phyloP scores from a whole-genome alignment of 2,797 vertebrate genomes.

The Alectoris magna region DNA sequence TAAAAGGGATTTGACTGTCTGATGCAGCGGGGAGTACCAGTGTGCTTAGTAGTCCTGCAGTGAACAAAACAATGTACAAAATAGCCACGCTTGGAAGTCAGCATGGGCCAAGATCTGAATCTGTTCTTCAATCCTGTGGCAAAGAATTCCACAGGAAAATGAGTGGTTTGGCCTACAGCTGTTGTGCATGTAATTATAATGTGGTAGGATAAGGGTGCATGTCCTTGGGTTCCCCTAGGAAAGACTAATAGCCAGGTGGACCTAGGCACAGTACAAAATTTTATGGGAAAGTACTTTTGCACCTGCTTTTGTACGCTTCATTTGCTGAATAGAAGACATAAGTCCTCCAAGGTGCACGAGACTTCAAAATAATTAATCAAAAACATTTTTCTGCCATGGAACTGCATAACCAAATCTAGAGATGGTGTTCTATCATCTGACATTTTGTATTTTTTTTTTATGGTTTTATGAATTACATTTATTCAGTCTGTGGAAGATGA shows the following conservation, averaged over 20 bases:
- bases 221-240: background rate
- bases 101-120: background rate
- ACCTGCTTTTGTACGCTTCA: background rate
- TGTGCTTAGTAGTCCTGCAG: background rate
- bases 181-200: background rate
- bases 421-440: background rate
- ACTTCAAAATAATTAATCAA: background rate
- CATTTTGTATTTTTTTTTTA: fast-evolving
- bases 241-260: background rate
- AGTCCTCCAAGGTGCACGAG: fast-evolving
- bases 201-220: fast-evolving
- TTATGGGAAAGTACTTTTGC: background rate
- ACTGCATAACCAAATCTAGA: background rate
- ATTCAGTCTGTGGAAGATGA: background rate
- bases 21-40: background rate
- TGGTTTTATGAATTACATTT: background rate
- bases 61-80: background rate
- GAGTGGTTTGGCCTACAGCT: background rate
- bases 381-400: background rate
- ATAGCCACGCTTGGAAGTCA: background rate
- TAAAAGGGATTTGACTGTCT: background rate
- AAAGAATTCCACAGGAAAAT: background rate
- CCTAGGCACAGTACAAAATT: background rate
- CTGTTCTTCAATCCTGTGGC: background rate
- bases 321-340: background rate